phyloP scores from a whole-genome alignment of 2,797 vertebrate genomes.

The Danio jaintianensis region DNA sequence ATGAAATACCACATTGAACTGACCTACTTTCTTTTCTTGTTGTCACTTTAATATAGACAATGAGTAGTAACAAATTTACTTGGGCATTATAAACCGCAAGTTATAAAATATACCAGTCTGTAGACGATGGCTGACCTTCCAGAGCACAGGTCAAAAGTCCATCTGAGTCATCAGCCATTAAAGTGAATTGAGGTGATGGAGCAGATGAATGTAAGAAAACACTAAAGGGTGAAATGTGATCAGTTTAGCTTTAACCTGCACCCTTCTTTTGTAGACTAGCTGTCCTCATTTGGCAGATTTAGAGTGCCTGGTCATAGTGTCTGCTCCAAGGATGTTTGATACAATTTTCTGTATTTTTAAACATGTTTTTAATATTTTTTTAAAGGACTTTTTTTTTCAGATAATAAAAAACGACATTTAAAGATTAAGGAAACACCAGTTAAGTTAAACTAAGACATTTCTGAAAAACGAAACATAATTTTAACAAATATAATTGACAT shows the following conservation, averaged over 20 bases:
- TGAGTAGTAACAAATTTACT: slow-evolving; percentile 3
- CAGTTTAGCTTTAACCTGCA: background rate
- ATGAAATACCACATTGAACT: too few relatives aligned
- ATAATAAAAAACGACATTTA: too few relatives aligned
- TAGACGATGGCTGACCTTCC: background rate
- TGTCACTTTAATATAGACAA: background rate
- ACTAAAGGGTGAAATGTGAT: background rate
- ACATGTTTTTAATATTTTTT: too few relatives aligned
- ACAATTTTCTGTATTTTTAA: too few relatives aligned
- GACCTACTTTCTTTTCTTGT: background rate
- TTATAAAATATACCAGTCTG: background rate
- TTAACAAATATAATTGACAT: too few relatives aligned
- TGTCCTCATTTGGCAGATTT: background rate
- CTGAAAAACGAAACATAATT: too few relatives aligned
- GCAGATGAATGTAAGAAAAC: background rate
- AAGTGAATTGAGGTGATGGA: background rate
- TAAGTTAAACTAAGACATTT: too few relatives aligned
- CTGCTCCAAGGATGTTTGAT: too few relatives aligned
- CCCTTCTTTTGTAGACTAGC: background rate
- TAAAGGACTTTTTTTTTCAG: too few relatives aligned
- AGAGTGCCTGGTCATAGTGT: background rate
- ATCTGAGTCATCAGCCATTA: background rate
- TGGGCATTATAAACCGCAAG: background rate
- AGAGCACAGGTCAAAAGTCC: background rate
- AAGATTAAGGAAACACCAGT: too few relatives aligned